These are phyloP conservation scores for Bombus confusus DNA, from an alignment of 1,140 invertebrate genomes.

Conservation along the genomic window DNA sequence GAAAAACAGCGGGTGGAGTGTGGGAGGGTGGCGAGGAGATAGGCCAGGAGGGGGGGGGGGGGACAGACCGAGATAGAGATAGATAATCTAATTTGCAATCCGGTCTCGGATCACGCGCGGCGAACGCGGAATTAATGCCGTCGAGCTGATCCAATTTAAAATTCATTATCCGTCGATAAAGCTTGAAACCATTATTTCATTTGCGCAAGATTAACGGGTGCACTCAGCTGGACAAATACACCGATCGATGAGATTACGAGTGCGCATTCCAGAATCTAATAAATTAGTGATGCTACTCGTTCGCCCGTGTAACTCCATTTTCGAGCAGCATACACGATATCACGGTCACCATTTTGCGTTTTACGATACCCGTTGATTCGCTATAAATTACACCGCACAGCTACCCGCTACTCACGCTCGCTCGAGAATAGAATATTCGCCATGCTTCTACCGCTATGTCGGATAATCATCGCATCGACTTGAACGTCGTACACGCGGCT, in stretches of 20 bases:
- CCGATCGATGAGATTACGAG: slow-evolving; percentile 68
- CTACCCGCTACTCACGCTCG: neutral
- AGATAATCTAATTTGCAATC: slow-evolving; percentile 67
- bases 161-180: slow-evolving; percentile 72
- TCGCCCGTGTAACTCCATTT: slow-evolving; percentile 60
- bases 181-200: slow-evolving; percentile 70
- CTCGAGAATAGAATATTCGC: neutral
- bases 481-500: neutral
- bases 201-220: slow-evolving; percentile 68
- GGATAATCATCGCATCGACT: neutral
- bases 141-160: slow-evolving; percentile 70
- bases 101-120: slow-evolving; percentile 60
- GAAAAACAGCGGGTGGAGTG: too few species aligned
- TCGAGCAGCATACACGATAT: slow-evolving; percentile 47
- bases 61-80: slow-evolving; percentile 17
- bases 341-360: slow-evolving; percentile 42
- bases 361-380: slow-evolving; percentile 48
- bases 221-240: slow-evolving; percentile 69
- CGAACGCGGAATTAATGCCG: slow-evolving; percentile 65
- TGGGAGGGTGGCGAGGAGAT: neutral
- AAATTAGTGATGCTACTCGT: slow-evolving; percentile 69
- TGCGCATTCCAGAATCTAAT: slow-evolving; percentile 70
- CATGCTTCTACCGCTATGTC: neutral
- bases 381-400: slow-evolving; percentile 47
- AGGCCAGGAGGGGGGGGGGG: too few species aligned